Evolutionary conservation across 2,888 invertebrate species (phyloP).

Genomic region (Crematogaster levior): DNA sequence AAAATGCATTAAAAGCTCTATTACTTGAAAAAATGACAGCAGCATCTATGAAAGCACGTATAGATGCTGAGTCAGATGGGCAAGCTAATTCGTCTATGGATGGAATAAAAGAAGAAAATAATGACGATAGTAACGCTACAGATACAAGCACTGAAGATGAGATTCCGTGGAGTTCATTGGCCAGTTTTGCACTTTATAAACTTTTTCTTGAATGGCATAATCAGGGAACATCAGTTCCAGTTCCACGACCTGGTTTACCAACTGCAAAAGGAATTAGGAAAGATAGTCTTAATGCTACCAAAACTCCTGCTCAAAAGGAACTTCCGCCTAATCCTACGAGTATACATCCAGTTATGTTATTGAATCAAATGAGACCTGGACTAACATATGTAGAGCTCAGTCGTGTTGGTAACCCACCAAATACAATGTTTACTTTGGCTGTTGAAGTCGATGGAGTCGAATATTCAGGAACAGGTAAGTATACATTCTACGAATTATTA

Average conservation of each 20-base stretch:
- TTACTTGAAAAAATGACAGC: slow-evolving; percentile 89
- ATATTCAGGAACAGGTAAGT: slow-evolving; percentile 89
- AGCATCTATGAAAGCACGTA: slow-evolving; percentile 82
- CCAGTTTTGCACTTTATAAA: slow-evolving; percentile 94
- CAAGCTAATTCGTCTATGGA: slow-evolving; percentile 51
- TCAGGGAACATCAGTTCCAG: slow-evolving; percentile 89
- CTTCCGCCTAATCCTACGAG: slow-evolving; percentile 89
- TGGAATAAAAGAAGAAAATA: slow-evolving; percentile 70
- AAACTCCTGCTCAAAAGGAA: slow-evolving; percentile 82
- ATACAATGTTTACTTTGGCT: slow-evolving; percentile 89
- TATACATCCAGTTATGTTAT: slow-evolving; percentile 93
- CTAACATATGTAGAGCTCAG: slow-evolving; percentile 88
- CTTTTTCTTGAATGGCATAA: slow-evolving; percentile 93
- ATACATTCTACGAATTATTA: not conserved
- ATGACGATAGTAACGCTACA: slow-evolving; percentile 74
- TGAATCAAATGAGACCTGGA: slow-evolving; percentile 92
- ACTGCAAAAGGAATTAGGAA: slow-evolving; percentile 86
- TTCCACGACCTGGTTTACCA: slow-evolving; percentile 83
- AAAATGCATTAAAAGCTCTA: slow-evolving; percentile 91
- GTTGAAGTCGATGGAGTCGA: slow-evolving; percentile 89
- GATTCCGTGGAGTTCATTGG: slow-evolving; percentile 94
- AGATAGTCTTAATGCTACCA: slow-evolving; percentile 62
- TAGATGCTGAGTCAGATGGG: slow-evolving; percentile 80
- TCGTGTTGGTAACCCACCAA: slow-evolving; percentile 89
- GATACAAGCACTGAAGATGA: slow-evolving; percentile 86